Evolutionary conservation across 2,888 invertebrate genomes (phyloP), one percentile per base, ranked within the genome.

Genomic region (Lapara coniferarum): DNA sequence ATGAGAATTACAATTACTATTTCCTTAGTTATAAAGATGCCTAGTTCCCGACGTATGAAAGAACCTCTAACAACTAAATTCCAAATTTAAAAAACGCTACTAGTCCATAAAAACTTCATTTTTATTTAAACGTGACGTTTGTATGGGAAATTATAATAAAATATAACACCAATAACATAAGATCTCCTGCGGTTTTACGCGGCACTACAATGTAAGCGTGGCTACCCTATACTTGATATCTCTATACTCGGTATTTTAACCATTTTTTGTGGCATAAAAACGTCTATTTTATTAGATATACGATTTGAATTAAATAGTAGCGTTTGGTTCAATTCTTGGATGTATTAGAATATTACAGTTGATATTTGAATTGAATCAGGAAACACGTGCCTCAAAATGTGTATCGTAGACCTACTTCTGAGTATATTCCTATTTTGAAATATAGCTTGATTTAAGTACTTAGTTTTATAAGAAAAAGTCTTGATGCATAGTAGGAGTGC

Each of bases 141-240:
- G 56, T 70, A 76, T 74, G 66, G 73, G 68, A 71, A 71, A 74
- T 74, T 72, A 71, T 69, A 74, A 74, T 74, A 70, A 72, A 70
- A 70, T 72, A 72, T 70, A 63, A 63, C 46, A 49, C 63, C 63
- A 63, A 63, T 63, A 63, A 63, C 63, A 63, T 63, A 63, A 49
- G 63, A 63, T 16, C 63, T 51, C 69, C 66, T 16, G 69, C 56
- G 57, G 69, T 66, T 69, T 66, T 66, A 69, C 66, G 46, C 37
- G 49, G 37, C 49, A 49, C 46, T 46, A 66, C 51, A 69, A 66
- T 69, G 69, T 69, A 30, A 56, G 46, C 49, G 46, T 49, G 49
- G 63, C 63, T 63, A 49, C 59, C 44, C 46, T 46, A 49, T 63
- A 25, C 56, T 13, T 56, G 63, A 63, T 63, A 63, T 63, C 49